Evolutionary conservation across 1,140 invertebrate species (phyloP).

Genomic region (Bombus affinis): DNA sequence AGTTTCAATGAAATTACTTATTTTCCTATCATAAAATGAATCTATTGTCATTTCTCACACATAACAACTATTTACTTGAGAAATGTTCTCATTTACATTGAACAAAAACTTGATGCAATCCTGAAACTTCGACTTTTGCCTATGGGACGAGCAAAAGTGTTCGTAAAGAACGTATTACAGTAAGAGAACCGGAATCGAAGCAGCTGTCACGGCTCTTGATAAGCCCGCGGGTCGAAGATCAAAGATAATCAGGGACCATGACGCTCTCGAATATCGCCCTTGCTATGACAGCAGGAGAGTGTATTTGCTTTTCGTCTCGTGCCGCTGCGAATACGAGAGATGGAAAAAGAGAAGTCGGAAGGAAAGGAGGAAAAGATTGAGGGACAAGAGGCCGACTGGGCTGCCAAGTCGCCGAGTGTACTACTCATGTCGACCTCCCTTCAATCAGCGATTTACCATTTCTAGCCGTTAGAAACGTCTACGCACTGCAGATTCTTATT

Average conservation of each 20-base stretch:
- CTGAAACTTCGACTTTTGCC: not conserved
- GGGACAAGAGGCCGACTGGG: slow-evolving; percentile 17
- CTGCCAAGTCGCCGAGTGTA: slow-evolving; percentile 62
- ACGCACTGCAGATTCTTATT: slow-evolving; percentile 39
- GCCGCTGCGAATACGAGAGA: slow-evolving; percentile 16
- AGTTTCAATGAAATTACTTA: too few species aligned
- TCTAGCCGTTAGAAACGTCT: not conserved
- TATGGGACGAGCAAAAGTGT: not conserved
- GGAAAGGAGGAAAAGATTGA: slow-evolving; percentile 2
- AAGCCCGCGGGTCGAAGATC: slow-evolving; percentile 65
- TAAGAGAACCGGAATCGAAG: slow-evolving; percentile 33
- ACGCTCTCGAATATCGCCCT: slow-evolving; percentile 59
- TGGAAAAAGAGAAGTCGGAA: slow-evolving; percentile 11
- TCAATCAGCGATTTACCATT: slow-evolving; percentile 56
- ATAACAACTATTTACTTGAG: not conserved
- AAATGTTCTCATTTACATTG: too few species aligned
- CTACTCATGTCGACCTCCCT: slow-evolving; percentile 50
- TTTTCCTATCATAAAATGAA: not conserved
- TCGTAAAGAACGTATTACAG: not conserved
- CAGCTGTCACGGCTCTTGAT: slow-evolving; percentile 50
- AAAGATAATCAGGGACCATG: slow-evolving; percentile 75
- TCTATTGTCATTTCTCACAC: not conserved
- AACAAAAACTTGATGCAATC: not conserved
- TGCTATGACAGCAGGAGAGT: slow-evolving; percentile 62
- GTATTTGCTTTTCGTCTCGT: slow-evolving; percentile 71